A percentile compares a stretch with the other conserved stretches of the same genome.
These are phyloP conservation scores for Ophion slaviceki DNA, from an alignment of 2,888 invertebrate genomes.

Conservation along the genomic window DNA sequence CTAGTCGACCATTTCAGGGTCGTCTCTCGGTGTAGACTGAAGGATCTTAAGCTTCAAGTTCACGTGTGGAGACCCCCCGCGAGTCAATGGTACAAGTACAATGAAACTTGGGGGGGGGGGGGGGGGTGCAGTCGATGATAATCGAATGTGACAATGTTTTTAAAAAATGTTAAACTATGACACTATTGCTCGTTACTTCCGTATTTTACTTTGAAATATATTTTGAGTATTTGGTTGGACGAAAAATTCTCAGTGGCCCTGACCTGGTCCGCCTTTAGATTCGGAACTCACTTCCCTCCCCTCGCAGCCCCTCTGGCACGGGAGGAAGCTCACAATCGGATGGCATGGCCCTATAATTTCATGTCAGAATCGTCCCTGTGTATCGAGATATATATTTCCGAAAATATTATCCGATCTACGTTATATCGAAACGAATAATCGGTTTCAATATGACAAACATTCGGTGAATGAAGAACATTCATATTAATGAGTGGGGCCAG, in stretches of 20 bases:
- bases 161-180: neutral
- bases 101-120: conserved; percentile 13
- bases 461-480: too few relatives aligned
- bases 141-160: neutral
- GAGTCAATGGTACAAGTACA: conserved; percentile 63
- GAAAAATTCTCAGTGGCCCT: conserved; percentile 50
- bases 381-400: too few relatives aligned
- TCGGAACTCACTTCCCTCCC: conserved; percentile 49
- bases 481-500: too few relatives aligned
- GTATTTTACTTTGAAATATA: neutral
- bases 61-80: conserved; percentile 57
- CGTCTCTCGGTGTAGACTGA: conserved; percentile 26
- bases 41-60: conserved; percentile 57
- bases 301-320: conserved; percentile 43
- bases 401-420: too few relatives aligned
- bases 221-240: neutral
- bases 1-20: conserved; percentile 46
- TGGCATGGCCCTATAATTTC: too few relatives aligned
- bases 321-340: conserved; percentile 34
- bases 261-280: conserved; percentile 60
- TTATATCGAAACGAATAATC: too few relatives aligned
- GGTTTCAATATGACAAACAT: too few relatives aligned
- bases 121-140: neutral
- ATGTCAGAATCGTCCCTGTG: too few relatives aligned
- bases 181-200: neutral